phyloP scores from a whole-genome alignment of 1,140 invertebrate genomes.

The Drosophila watanabei region DNA sequence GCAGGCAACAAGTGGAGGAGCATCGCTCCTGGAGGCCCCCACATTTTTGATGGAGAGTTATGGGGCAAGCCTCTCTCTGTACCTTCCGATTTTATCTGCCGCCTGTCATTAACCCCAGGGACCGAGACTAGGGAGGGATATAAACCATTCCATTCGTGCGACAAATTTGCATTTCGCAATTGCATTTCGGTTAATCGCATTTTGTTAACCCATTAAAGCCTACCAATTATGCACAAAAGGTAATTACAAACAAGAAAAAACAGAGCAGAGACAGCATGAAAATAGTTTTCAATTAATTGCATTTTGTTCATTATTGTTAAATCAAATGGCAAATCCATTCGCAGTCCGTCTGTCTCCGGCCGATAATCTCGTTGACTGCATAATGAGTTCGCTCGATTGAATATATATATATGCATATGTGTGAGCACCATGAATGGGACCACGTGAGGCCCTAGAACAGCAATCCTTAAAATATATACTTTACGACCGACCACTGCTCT shows the following conservation, averaged over 20 bases:
- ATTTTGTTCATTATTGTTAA: constrained; percentile 62
- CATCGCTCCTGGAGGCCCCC: constrained; percentile 12
- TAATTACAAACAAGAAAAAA: constrained; percentile 49
- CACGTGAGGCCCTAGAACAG: background rate
- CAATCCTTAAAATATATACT: constrained; percentile 13
- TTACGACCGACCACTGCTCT: background rate
- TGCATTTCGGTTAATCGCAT: constrained; percentile 70
- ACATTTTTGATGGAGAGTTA: constrained; percentile 69
- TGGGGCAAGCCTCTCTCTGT: constrained; percentile 12
- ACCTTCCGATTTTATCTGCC: constrained; percentile 21
- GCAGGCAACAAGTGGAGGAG: constrained; percentile 54
- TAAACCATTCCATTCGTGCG: background rate
- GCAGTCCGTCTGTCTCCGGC: constrained; percentile 15
- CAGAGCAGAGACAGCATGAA: constrained; percentile 26
- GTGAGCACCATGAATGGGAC: background rate
- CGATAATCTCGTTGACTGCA: constrained; percentile 52
- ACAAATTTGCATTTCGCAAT: constrained; percentile 49
- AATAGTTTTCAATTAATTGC: constrained; percentile 70
- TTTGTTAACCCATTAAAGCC: constrained; percentile 64
- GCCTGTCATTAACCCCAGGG: constrained; percentile 26
- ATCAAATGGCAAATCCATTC: constrained; percentile 62
- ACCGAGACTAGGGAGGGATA: constrained; percentile 10
- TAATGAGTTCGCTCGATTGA: constrained; percentile 39
- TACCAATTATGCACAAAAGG: constrained; percentile 70
- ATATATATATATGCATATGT: background rate